A percentile compares a stretch with the other conserved stretches of the same genome.
These are phyloP conservation scores for Sturnira hondurensis DNA, from an alignment of 2,113 vertebrate species.

Conservation along the genomic window DNA sequence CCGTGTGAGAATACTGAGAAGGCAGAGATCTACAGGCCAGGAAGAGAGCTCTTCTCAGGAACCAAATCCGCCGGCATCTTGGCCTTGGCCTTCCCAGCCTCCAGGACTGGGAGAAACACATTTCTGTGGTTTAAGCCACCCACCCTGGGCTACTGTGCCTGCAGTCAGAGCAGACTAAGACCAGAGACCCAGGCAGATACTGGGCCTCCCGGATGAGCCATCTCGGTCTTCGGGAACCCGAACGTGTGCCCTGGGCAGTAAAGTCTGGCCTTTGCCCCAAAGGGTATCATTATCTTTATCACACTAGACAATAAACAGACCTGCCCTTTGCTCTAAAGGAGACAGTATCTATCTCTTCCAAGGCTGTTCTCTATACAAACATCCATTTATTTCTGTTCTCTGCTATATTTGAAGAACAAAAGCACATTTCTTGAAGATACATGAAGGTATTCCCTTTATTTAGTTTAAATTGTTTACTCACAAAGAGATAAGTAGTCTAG, in stretches of 20 bases:
- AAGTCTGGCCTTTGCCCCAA: neutral
- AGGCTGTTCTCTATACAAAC: neutral
- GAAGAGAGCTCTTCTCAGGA: neutral
- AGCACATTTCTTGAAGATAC: neutral
- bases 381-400: neutral
- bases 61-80: neutral
- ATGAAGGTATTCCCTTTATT: neutral
- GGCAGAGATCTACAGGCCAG: neutral
- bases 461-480: neutral
- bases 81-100: neutral
- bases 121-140: neutral
- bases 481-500: neutral
- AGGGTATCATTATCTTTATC: neutral
- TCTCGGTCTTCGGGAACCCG: neutral
- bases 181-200: neutral
- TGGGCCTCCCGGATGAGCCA: neutral
- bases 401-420: constrained; percentile 1
- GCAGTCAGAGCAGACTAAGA: neutral
- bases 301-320: neutral
- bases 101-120: neutral
- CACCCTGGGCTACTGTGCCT: neutral
- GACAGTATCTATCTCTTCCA: neutral
- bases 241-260: neutral
- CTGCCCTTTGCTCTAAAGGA: neutral
- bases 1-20: neutral